Percentiles rank a stretch among this genome's conserved stretches.
Evolutionary conservation across 2,113 vertebrate genomes (phyloP).

Genomic region (Trochalopteron elliotii): DNA sequence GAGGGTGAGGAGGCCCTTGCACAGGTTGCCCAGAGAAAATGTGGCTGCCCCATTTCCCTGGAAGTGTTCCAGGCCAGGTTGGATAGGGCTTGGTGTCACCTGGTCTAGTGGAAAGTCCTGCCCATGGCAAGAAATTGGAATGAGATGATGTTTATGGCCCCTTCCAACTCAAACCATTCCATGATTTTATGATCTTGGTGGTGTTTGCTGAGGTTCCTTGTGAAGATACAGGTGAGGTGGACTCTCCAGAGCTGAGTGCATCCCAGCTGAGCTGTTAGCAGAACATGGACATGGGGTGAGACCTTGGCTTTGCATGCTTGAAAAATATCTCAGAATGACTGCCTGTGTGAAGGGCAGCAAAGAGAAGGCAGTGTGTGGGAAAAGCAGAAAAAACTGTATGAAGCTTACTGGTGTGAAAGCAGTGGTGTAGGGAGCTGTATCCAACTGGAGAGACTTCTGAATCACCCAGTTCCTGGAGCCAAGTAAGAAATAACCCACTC

Average conservation of each 20-base stretch:
- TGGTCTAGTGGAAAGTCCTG: background rate
- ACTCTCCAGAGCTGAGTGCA: background rate
- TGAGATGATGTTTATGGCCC: background rate
- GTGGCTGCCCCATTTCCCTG: background rate
- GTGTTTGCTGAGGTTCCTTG: background rate
- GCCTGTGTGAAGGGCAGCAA: accelerated
- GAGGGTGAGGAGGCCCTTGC: background rate
- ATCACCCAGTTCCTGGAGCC: background rate
- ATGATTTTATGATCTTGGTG: background rate
- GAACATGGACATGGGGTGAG: background rate
- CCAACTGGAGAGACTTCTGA: background rate
- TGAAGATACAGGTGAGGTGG: background rate
- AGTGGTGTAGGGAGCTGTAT: background rate
- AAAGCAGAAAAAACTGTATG: background rate
- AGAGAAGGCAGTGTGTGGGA: background rate
- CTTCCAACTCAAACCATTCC: background rate
- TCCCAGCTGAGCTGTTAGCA: background rate
- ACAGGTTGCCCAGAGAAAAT: background rate
- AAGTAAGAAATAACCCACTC: background rate
- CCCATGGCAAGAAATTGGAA: background rate
- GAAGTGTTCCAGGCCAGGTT: too few relatives aligned
- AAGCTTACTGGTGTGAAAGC: background rate
- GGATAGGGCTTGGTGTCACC: background rate
- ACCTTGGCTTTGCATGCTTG: background rate
- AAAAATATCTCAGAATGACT: background rate